Conservation (phyloP, 2,113 vertebrate species). For the Sceloporus tristichus region DNA sequence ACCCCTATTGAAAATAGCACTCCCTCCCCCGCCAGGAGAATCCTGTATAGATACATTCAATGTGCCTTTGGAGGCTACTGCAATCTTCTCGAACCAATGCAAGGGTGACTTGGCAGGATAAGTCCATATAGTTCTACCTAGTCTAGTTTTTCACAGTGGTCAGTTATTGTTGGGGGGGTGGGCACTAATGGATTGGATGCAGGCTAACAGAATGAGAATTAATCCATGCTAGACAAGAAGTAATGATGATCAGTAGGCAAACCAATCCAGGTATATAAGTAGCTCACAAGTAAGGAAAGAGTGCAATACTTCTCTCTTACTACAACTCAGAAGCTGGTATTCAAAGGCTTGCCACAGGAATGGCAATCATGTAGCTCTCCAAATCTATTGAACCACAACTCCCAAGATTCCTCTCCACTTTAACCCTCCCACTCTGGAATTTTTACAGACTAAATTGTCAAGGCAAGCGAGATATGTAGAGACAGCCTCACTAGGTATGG, state of each 20-base stretch:
- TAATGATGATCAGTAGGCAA: background rate
- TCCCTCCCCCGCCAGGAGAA: background rate
- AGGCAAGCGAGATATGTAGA: slow-evolving; percentile 36
- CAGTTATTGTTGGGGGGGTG: background rate
- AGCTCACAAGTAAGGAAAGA: background rate
- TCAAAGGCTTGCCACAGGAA: background rate
- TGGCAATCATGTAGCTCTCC: background rate
- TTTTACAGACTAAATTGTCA: slow-evolving; percentile 3
- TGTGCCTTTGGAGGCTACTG: slow-evolving; percentile 49
- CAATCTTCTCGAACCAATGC: slow-evolving; percentile 35
- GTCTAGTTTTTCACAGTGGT: background rate
- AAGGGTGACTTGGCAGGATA: background rate
- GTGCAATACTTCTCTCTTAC: background rate
- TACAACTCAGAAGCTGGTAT: background rate
- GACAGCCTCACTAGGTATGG: slow-evolving; percentile 22
- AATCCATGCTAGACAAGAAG: background rate
- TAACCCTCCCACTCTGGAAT: too few species aligned
- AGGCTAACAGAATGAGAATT: background rate
- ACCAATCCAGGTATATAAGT: background rate
- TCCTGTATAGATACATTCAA: slow-evolving; percentile 25
- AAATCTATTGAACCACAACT: too few species aligned
- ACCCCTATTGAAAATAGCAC: slow-evolving; percentile 41
- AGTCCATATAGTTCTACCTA: background rate
- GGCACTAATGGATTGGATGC: background rate
- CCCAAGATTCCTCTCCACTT: too few species aligned